Evolutionary conservation across 1,140 invertebrate species (phyloP), one percentile per base, ranked within the genome.

Genomic region (Melitaea cinxia): DNA sequence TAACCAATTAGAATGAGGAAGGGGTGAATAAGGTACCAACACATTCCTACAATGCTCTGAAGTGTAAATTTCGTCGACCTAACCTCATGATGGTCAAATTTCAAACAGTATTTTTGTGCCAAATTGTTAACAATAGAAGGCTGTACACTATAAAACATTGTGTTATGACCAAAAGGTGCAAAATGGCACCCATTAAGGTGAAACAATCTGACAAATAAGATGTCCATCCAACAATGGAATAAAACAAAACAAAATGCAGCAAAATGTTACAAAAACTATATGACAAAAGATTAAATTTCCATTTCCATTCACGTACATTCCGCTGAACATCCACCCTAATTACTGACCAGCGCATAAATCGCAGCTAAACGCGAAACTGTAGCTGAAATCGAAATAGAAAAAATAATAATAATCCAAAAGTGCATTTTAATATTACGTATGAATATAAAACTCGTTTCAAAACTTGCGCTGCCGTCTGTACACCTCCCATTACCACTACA

Each of bases 401-500:
- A 28, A 45, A 37, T n/a, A 12, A 24, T n/a, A 9, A 33, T 33
- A 17, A 19, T 61, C 53, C 7, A 39, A 53, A 53, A 54, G 35
- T 30, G 37, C 50, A 54, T 53, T 53, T 42, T 33, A 45, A 54
- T 33, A 54, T 2, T 4, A 15, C 21, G 55, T 62, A 52, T 15
- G 21, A 62, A 62, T 42, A 26, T 7, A 17, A 33, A 54, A 54
- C 42, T 45, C 24, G 24, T 6, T 28, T 15, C 50, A 3, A 54
- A 62, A 62, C 60, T 53, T 62, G 21, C 2, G 35, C 14, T 37
- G 60, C 23, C 26, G 10, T 2, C 15, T 63, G 52, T 68, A 57
- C 57, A 26, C 53, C 57, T 52, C 47, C 49, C 50, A 52, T 62
- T 62, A 53, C 60, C 63, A 70, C 56, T 66, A 71, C 69, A 67